Evolutionary conservation across 1,140 invertebrate genomes (phyloP).

Genomic region (Ladona fulva): DNA sequence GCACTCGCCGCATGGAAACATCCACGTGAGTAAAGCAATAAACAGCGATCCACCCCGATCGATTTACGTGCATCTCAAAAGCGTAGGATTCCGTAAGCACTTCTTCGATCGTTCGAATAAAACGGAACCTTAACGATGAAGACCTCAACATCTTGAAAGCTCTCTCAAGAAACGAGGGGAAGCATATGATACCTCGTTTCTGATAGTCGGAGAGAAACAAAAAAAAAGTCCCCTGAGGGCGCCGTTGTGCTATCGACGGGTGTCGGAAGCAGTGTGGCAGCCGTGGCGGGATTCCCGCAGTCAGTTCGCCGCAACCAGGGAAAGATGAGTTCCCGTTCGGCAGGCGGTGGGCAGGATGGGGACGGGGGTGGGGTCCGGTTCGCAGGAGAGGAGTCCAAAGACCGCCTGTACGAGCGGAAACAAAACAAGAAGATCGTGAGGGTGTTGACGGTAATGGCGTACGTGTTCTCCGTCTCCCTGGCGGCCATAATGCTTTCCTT

Average conservation of each 20-base stretch:
- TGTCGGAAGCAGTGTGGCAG: neutral
- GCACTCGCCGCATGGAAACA: no score
- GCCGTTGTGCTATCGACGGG: neutral
- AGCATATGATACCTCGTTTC: neutral
- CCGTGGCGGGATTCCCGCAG: neutral
- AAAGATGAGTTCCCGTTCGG: constrained; percentile 1
- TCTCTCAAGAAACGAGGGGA: neutral
- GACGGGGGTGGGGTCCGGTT: constrained; percentile 49
- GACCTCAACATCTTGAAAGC: neutral
- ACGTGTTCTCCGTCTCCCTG: constrained; percentile 88
- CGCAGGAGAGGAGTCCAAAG: constrained; percentile 68
- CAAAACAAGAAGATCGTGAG: constrained; percentile 79
- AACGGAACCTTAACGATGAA: no score
- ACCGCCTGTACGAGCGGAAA: constrained; percentile 69
- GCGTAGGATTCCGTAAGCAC: no score
- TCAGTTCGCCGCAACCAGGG: constrained; percentile 4
- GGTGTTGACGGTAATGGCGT: constrained; percentile 90
- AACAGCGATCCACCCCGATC: no score
- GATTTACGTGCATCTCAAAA: no score
- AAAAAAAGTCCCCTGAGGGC: neutral
- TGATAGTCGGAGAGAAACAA: neutral
- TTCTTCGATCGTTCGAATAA: no score
- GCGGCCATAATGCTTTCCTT: constrained; percentile 90
- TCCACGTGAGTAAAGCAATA: no score
- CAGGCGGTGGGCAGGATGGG: constrained; percentile 3